Evolutionary conservation across 2,888 invertebrate genomes (phyloP), one percentile per base, ranked within the genome.

Genomic region (Nematopogon swammerdamellus): DNA sequence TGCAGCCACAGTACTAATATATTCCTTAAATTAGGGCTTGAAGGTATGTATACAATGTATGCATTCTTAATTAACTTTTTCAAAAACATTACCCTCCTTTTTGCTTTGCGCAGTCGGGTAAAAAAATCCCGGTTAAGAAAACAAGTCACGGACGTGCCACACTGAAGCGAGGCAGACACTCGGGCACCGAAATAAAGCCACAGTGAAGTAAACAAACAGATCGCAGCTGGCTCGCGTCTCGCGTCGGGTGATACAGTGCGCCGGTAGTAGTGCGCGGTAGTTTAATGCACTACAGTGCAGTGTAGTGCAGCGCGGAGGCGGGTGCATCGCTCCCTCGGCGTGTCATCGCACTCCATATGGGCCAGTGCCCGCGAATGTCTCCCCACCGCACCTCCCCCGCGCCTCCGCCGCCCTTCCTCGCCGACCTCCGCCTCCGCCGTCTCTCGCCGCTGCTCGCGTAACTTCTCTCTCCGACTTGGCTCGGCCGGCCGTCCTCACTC

Each of bases 291-390:
- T 56, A 59, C 59, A 67, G 74, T 76, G 72, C 76, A 74, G 67
- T 45, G 19, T 50, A 47, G 45, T 20, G 48, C 43, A n/a, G 19
- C 72, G 61, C 71, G 72, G 72, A 65, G 68, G 74, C 74, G 68
- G 77, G 79, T 77, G 77, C 77, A 79, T 75, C 77, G 79, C 76
- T 77, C 79, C 77, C 77, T 73, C n/a, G 71, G 65, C 70, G 76
- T 67, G 77, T 79, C 79, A 77, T 76, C 79, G 79, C 68, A 79
- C 77, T 75, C 77, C 77, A 79, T 79, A 77, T 79, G 77, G 77
- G 77, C 73, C 77, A 77, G 70, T 77, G 77, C 77, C 77, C 77
- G 77, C 74, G 71, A 75, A 73, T 73, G 72, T 14, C 36, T 36
- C 8, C n/a, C 36, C 36, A 67, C 74, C 75, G 68, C 56, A 55